Conservation (phyloP, 2,797 vertebrate species). For the Spinus pinus region DNA sequence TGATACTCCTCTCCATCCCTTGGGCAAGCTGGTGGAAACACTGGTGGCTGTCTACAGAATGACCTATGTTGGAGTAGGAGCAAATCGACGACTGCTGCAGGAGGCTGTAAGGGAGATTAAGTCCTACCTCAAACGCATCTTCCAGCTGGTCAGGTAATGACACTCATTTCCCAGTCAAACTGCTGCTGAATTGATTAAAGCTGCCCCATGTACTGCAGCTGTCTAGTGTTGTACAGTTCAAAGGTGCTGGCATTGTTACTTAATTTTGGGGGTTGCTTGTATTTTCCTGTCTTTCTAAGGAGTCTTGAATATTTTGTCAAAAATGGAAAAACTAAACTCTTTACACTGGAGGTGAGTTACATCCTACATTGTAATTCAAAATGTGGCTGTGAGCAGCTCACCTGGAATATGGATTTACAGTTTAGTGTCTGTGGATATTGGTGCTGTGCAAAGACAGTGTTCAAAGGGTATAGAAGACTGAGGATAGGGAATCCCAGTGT, state of each 20-base stretch:
- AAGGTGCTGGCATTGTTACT: neutral
- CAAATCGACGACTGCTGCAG: constrained; percentile 89
- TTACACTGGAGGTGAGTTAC: neutral
- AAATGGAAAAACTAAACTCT: neutral
- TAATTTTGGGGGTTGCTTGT: neutral
- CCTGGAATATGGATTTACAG: neutral
- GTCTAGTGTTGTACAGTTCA: neutral
- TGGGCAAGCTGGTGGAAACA: constrained; percentile 90
- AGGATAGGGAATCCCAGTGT: neutral
- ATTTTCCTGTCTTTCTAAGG: neutral
- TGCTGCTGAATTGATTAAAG: neutral
- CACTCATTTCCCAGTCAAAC: neutral
- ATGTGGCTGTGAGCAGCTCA: neutral
- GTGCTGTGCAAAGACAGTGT: neutral
- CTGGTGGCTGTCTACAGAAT: constrained; percentile 96
- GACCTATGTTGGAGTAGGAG: constrained; percentile 97
- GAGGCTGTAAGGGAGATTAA: constrained; percentile 96
- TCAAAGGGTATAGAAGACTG: neutral
- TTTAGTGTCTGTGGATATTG: neutral
- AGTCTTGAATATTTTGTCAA: neutral
- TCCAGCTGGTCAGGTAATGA: constrained; percentile 88
- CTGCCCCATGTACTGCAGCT: neutral
- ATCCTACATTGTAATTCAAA: neutral
- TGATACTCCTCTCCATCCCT: constrained; percentile 91
- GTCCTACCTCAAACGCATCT: constrained; percentile 93